phyloP scores from a whole-genome alignment of 2,888 invertebrate species.

The Stratiomys singularior region DNA sequence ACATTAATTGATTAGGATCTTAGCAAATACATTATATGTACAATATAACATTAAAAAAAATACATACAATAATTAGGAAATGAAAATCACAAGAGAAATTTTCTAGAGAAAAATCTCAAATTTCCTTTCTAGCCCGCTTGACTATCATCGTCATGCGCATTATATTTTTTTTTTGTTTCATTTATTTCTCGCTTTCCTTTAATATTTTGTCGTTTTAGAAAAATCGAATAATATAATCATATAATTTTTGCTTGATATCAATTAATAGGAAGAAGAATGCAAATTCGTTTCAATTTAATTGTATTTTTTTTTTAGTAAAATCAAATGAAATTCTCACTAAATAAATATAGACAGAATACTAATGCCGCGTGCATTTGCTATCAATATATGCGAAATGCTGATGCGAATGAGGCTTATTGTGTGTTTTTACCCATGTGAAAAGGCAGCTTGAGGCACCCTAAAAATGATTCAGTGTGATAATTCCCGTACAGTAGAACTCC shows the following conservation, averaged over 20 bases:
- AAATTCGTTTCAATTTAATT: neutral
- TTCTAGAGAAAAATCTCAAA: slow-evolving; percentile 20
- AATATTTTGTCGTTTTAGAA: neutral
- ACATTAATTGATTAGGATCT: slow-evolving; percentile 38
- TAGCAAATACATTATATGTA: slow-evolving; percentile 29
- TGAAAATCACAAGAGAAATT: slow-evolving; percentile 32
- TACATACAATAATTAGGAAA: slow-evolving; percentile 23
- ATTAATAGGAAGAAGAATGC: neutral
- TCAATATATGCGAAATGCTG: neutral
- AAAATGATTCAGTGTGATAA: neutral
- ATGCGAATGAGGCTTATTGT: neutral
- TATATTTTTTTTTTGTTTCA: neutral
- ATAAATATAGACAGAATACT: slow-evolving; percentile 34
- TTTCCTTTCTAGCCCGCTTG: neutral
- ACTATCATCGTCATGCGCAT: neutral
- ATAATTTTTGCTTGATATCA: neutral
- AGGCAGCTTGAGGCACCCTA: slow-evolving; percentile 18
- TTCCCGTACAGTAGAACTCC: neutral
- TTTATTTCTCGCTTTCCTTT: neutral
- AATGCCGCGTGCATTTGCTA: slow-evolving; percentile 11
- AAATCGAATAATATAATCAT: too few relatives aligned
- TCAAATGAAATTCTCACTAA: neutral
- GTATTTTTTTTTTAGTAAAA: neutral
- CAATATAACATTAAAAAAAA: slow-evolving; percentile 22
- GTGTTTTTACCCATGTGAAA: neutral